Conservation (phyloP, 2,797 vertebrate genomes). For the Myotis pilosus region DNA sequence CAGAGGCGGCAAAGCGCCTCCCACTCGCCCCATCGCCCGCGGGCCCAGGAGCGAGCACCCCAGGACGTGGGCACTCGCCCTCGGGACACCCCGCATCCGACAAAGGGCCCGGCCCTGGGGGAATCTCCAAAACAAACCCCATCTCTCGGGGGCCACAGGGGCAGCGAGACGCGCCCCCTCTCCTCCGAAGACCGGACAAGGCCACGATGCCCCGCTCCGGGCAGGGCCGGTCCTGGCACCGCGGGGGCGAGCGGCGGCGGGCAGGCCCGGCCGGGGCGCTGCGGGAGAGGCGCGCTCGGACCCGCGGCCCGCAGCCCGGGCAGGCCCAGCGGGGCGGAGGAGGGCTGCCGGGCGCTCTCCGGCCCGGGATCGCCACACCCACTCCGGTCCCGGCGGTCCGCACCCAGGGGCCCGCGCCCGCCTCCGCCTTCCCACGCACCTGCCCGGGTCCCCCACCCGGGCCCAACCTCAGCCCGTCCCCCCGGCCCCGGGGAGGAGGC, state of each 20-base stretch:
- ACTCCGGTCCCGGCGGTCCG: neutral
- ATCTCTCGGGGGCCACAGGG: neutral
- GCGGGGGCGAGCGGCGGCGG: neutral
- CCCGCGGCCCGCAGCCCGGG: neutral
- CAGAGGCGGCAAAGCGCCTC: neutral
- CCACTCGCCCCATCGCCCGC: rapidly evolving
- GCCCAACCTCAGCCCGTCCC: neutral
- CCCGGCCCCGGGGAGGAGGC: neutral
- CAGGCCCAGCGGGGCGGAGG: rapidly evolving
- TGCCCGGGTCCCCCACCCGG: neutral
- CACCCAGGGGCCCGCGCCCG: neutral
- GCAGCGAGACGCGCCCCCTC: neutral
- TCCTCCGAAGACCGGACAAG: neutral
- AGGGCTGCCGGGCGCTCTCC: neutral
- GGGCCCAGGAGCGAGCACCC: neutral
- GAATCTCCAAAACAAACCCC: neutral
- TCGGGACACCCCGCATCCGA: neutral
- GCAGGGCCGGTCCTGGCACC: neutral
- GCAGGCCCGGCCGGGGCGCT: neutral
- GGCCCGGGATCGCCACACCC: neutral
- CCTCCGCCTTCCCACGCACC: neutral
- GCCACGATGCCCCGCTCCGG: neutral
- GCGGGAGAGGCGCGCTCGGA: neutral
- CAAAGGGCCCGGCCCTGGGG: neutral
- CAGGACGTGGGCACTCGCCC: neutral